Percentiles rank a stretch among this genome's conserved stretches.
phyloP scores from a whole-genome alignment of 2,888 invertebrate genomes.

The Toxonevra muliebris region DNA sequence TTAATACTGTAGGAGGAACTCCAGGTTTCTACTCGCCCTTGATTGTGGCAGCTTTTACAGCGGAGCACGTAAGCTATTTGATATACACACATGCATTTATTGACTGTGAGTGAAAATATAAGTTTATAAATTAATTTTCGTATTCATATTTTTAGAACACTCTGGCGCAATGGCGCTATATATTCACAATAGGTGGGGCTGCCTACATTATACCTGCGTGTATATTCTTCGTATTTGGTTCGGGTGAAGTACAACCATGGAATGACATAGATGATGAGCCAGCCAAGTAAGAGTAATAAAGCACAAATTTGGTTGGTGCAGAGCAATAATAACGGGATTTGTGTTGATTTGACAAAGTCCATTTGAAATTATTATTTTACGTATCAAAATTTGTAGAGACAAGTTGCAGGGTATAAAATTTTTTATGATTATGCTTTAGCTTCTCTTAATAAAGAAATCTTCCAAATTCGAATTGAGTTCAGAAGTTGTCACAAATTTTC shows the following conservation, averaged over 20 bases:
- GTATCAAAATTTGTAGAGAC: too few species aligned
- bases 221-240: conserved; percentile 76
- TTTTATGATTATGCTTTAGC: too few species aligned
- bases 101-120: not conserved
- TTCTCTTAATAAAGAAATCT: too few species aligned
- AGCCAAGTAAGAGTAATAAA: too few species aligned
- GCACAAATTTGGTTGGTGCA: too few species aligned
- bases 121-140: not conserved
- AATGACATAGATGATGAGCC: conserved; percentile 66
- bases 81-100: not conserved
- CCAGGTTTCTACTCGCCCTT: conserved; percentile 78
- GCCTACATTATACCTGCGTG: conserved; percentile 76
- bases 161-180: conserved; percentile 76
- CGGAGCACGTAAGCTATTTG: conserved; percentile 46
- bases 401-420: too few species aligned
- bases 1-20: conserved; percentile 76
- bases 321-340: too few species aligned
- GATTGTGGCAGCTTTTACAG: conserved; percentile 69
- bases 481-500: too few species aligned
- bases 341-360: too few species aligned
- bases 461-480: too few species aligned
- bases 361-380: too few species aligned
- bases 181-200: conserved; percentile 77
- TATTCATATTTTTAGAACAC: conserved; percentile 69
- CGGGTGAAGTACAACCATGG: conserved; percentile 77